Base-by-base conservation (phyloP, 2,113 vertebrate genomes). In the Anguilla rostrata region DNA sequence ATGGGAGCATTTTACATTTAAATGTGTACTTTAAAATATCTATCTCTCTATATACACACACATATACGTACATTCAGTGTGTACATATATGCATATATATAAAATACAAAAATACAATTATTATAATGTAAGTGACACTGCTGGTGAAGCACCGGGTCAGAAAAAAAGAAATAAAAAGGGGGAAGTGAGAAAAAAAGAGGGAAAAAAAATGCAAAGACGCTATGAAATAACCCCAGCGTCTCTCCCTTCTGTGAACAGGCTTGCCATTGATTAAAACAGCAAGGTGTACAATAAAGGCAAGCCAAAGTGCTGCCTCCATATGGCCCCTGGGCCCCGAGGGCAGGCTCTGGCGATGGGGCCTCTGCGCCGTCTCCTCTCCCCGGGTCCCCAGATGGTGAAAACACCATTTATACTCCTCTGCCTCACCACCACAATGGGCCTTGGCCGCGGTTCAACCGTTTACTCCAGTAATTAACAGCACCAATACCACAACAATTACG, bases 401-500 rank as follows among this genome's bases (percentile, higher is more conserved):
- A 95, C 96, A 96, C 96, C 97, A 98, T 98, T 98, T 97, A 98
- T 97, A 97, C 96, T 96, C 95, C 97, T 96, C 96, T 97, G 94
- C 96, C 96, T 93, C 96, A 95, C 96, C 95, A 94, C 95, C 97
- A 98, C 97, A 98, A 99, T 98, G 96, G 97, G 97, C 97, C 96
- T 98, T 98, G 98, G 98, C 98, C 97, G 95, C 95, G 97, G 97
- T 97, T 98, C 97, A 98, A 98, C 96, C 97, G 96, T 97, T 97
- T 98, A 97, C 97, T 97, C 96, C 97, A 96, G 97, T 99, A 99
- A 99, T 99, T 99, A 99, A 99, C 97, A 97, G 97, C 96, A 95
- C 96, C 97, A 94, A 97, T 97, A 97, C 96, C 95, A 96, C 97
- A 96, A 98, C 97, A 97, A 98, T 98, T 99, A 98, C 95, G 97